Base-by-base conservation (phyloP, 2,113 vertebrate genomes). In the Corythoichthys haematopterus region DNA sequence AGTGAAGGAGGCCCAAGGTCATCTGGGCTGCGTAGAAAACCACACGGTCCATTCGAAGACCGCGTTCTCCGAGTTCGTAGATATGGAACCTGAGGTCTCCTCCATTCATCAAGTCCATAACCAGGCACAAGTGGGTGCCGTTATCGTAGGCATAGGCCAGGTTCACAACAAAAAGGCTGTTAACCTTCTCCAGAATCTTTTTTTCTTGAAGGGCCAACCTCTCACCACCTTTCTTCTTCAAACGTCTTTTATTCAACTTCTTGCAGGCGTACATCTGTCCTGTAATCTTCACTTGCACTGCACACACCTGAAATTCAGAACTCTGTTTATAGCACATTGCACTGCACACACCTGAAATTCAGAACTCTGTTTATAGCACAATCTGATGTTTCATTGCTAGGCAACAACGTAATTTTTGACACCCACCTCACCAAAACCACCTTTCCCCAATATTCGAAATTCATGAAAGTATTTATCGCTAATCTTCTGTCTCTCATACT, bases 241-340 rank as follows among this genome's bases (percentile, higher is more conserved):
- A 79, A 0, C 90, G 84, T 71, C 91, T 94, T 83, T 98, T 98
- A 70, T 95, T 92, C 77, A 97, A 87, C 82, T 98, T 98, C 84
- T 98, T 97, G 87, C 94, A 97, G 64, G 94, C 95, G 10, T 98
- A 96, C 94, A 97, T 96, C 79, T 95, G 94, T 1, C 96, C 95
- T 0, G 94, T 94, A 80, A 91, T 91, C 77, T 93, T 97, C 63
- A 94, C 95, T 73, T 98, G 95, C 59, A 92, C 91, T 0, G 93
- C 95, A 85, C 95, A 98, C 50, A 98, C 96, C 95, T 98, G 85
- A 33, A 50, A 61, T 28, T 77, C 40, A 78, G 37, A 65, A 20
- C 4, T 33, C 12, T 12, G 40, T 16, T 60, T 33, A 68, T 12
- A n/a, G 28, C 35, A 4, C 35, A 33, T 73, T 98, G 95, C 59